A percentile compares a stretch with the other conserved stretches of the same genome.
Conservation (phyloP, 2,888 invertebrate species). For the Dysmachus trigonus region DNA sequence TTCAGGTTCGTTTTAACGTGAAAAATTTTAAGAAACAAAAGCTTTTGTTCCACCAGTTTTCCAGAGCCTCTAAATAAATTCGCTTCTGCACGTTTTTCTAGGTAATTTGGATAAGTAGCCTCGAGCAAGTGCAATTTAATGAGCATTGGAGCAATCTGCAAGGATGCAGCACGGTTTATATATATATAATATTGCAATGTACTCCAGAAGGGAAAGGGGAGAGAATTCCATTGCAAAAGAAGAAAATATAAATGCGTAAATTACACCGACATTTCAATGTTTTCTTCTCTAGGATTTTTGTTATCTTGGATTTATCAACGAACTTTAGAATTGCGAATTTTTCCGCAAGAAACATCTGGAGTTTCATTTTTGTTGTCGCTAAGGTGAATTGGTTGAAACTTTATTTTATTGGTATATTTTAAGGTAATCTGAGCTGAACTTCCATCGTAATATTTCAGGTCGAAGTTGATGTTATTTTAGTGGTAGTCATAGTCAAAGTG, state of each 20-base stretch:
- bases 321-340: background rate
- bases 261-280: background rate
- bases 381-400: background rate
- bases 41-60: background rate
- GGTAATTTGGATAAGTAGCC: background rate
- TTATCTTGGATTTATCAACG: background rate
- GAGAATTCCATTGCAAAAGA: background rate
- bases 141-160: background rate
- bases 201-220: background rate
- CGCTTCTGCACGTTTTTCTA: background rate
- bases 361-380: background rate
- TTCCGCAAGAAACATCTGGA: background rate
- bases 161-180: background rate
- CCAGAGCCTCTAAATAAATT: background rate
- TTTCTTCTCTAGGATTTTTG: background rate
- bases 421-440: background rate
- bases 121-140: background rate
- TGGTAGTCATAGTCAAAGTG: background rate
- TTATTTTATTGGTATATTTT: background rate
- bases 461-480: background rate
- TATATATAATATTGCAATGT: background rate
- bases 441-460: background rate
- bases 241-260: background rate
- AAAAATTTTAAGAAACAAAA: background rate
- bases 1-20: constrained; percentile 1